These are phyloP conservation scores for Helleia helle DNA, from an alignment of 2,888 invertebrate genomes.

Conservation along the genomic window DNA sequence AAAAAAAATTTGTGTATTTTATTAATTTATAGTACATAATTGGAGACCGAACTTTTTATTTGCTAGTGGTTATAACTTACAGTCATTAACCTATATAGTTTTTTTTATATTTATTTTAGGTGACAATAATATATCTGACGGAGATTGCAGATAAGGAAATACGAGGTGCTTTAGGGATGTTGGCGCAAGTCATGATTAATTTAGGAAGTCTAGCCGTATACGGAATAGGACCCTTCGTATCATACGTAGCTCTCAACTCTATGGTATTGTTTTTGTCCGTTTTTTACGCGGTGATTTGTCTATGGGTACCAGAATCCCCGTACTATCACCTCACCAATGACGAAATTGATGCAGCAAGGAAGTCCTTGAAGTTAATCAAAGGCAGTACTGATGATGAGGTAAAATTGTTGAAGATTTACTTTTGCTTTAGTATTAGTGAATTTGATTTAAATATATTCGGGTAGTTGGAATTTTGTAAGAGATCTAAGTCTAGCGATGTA, in stretches of 20 bases:
- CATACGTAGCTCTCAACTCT: constrained; percentile 54
- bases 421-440: too few relatives aligned
- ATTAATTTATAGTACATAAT: too few relatives aligned
- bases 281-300: constrained; percentile 55
- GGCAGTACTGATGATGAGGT: constrained; percentile 57
- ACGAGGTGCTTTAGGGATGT: constrained; percentile 60
- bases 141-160: constrained; percentile 70
- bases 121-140: constrained; percentile 65
- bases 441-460: too few relatives aligned
- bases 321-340: constrained; percentile 74
- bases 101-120: constrained; percentile 43
- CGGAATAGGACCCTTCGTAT: constrained; percentile 61
- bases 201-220: constrained; percentile 57
- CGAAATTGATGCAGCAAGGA: constrained; percentile 55
- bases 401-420: too few relatives aligned
- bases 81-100: too few relatives aligned
- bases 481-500: too few relatives aligned
- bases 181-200: constrained; percentile 64
- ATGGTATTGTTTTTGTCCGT: constrained; percentile 60
- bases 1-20: too few relatives aligned
- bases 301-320: constrained; percentile 77
- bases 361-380: constrained; percentile 53
- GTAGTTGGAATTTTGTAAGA: too few relatives aligned
- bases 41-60: too few relatives aligned
- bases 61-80: too few relatives aligned